Percentiles rank a stretch among this genome's conserved stretches.
Conservation (phyloP, 1,140 invertebrate species). For the Phthorimaea operculella region DNA sequence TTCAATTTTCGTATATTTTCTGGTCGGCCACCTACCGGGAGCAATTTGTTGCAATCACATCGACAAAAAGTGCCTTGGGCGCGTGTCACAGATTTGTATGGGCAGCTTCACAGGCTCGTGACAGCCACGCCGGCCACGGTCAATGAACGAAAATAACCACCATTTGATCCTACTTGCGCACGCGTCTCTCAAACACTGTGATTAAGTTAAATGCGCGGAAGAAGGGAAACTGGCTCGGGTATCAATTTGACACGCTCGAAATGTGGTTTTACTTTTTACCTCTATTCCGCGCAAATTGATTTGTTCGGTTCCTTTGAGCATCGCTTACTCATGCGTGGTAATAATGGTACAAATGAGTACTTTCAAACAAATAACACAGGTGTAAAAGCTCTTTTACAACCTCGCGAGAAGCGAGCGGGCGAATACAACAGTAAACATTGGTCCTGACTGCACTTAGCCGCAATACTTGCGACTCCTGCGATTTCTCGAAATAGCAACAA, state of each 20-base stretch:
- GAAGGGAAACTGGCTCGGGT: neutral
- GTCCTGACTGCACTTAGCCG: neutral
- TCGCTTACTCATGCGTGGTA: neutral
- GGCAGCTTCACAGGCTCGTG: neutral
- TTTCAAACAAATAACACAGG: neutral
- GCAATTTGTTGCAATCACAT: neutral
- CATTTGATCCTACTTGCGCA: constrained; percentile 14
- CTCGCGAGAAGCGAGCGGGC: neutral
- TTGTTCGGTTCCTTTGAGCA: neutral
- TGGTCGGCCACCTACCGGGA: neutral
- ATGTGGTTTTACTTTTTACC: neutral
- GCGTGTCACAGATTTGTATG: neutral
- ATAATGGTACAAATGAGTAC: neutral
- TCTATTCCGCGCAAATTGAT: neutral
- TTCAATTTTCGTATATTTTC: no score
- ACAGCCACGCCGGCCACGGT: constrained; percentile 26
- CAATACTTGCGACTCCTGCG: neutral
- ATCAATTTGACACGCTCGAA: constrained; percentile 2
- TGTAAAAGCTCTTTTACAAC: neutral
- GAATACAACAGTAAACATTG: neutral
- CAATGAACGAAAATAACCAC: constrained; percentile 45
- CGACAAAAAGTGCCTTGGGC: neutral
- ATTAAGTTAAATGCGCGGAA: constrained; percentile 19
- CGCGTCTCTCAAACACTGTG: constrained; percentile 13
- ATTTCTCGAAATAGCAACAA: constrained; percentile 4